These are phyloP conservation scores for Corythornis cristatus DNA, from an alignment of 2,113 vertebrate genomes.

Conservation along the genomic window DNA sequence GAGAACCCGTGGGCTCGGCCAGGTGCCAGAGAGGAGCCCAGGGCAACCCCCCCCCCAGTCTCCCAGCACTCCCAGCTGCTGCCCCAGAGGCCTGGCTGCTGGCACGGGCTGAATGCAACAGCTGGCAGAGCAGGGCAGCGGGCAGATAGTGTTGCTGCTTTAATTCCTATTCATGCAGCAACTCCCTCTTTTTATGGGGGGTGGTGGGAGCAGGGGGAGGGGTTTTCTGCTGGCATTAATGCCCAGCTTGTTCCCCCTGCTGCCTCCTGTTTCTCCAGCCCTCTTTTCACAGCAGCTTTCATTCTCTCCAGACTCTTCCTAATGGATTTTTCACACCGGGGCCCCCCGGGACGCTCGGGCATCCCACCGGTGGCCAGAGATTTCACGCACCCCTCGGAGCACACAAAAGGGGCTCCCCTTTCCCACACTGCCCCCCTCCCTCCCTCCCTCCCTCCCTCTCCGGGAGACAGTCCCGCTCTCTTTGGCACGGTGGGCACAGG, in stretches of 20 bases:
- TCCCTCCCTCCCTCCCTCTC: not conserved
- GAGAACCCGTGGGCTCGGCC: not conserved
- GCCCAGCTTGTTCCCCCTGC: constrained; percentile 33
- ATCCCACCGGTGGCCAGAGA: not conserved
- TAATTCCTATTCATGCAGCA: constrained; percentile 36
- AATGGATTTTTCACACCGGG: constrained; percentile 63
- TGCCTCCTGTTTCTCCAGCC: constrained; percentile 43
- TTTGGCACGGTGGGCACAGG: not conserved
- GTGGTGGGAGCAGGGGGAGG: not conserved
- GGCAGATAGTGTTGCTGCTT: constrained; percentile 23
- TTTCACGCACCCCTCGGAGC: not conserved
- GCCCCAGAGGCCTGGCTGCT: constrained; percentile 18
- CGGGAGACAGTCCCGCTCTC: not conserved
- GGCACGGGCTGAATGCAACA: constrained; percentile 73
- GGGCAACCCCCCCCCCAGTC: not conserved
- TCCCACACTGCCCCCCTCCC: constrained; percentile 5
- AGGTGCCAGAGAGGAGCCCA: not conserved
- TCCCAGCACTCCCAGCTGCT: constrained; percentile 50
- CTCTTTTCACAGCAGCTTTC: constrained; percentile 36
- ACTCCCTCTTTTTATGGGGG: constrained; percentile 12
- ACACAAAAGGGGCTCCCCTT: not conserved
- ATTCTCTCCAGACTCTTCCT: constrained; percentile 65
- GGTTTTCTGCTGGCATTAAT: constrained; percentile 37
- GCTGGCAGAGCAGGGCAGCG: constrained; percentile 47
- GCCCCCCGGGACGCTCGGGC: not conserved